phyloP scores from a whole-genome alignment of 2,113 vertebrate genomes.

The Syngnathoides biaculeatus region DNA sequence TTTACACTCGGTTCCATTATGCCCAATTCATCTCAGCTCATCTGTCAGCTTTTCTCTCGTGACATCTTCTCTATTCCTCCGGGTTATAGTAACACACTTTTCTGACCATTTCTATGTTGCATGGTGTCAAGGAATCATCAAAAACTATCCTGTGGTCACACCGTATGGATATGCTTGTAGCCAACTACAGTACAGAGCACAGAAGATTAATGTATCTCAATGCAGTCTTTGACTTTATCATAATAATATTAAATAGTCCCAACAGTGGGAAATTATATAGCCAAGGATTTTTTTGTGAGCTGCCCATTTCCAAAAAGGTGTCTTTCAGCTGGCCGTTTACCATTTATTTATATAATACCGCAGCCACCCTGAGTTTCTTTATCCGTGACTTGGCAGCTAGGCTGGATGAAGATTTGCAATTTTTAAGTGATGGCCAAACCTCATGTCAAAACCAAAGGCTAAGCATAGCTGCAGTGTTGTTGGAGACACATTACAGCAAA shows the following conservation, averaged over 20 bases:
- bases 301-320: background rate
- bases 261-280: no score
- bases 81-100: conserved; percentile 11
- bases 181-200: background rate
- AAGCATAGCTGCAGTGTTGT: no score
- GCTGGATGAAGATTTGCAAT: no score
- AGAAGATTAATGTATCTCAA: background rate
- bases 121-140: conserved; percentile 35
- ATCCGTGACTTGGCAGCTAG: no score
- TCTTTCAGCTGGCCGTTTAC: background rate
- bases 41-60: conserved; percentile 8
- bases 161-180: conserved; percentile 9
- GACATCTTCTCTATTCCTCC: conserved; percentile 19
- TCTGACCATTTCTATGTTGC: conserved; percentile 3
- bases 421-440: no score
- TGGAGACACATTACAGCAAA: no score
- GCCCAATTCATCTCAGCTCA: conserved; percentile 16
- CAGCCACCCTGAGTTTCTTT: no score
- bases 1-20: background rate
- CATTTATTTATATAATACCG: background rate
- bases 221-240: background rate
- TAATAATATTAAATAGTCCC: background rate
- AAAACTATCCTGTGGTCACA: background rate
- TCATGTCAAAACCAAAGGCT: no score
- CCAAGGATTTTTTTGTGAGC: background rate